Conservation (phyloP, 2,797 vertebrate genomes). For the Acrossocheilus fasciatus region DNA sequence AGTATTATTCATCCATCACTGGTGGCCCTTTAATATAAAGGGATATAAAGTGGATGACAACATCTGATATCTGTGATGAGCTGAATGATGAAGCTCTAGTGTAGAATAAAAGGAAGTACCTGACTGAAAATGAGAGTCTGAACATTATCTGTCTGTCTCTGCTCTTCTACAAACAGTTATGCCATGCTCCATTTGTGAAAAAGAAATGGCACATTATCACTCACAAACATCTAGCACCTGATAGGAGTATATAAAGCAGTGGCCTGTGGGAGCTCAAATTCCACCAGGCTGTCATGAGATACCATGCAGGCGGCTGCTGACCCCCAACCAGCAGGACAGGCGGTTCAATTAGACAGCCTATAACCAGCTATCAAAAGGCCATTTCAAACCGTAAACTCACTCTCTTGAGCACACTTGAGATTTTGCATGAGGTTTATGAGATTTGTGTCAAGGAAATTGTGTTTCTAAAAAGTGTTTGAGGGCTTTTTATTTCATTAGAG, state of each 20-base stretch:
- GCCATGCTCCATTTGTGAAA: slow-evolving; percentile 50
- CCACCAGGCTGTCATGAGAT: slow-evolving; percentile 75
- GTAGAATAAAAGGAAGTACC: neutral
- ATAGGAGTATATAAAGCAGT: slow-evolving; percentile 60
- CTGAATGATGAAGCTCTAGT: slow-evolving; percentile 40
- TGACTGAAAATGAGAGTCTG: slow-evolving; percentile 10
- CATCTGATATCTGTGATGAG: slow-evolving; percentile 47
- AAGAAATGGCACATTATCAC: slow-evolving; percentile 70
- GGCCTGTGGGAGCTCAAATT: slow-evolving; percentile 73
- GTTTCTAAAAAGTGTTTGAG: neutral
- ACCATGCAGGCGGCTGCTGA: slow-evolving; percentile 71
- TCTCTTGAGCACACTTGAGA: neutral
- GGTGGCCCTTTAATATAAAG: slow-evolving; percentile 62
- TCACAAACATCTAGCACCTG: slow-evolving; percentile 63
- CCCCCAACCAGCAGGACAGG: slow-evolving; percentile 34
- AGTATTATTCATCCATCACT: slow-evolving; percentile 75
- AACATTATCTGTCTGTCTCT: slow-evolving; percentile 33
- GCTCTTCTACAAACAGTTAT: slow-evolving; percentile 34
- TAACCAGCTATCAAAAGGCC: slow-evolving; percentile 26
- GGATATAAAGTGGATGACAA: slow-evolving; percentile 55
- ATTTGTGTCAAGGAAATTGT: neutral
- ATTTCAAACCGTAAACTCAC: neutral
- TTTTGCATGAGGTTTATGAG: neutral
- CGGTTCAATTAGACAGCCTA: slow-evolving; percentile 24
- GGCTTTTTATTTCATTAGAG: neutral